Evolutionary conservation across 2,888 invertebrate species (phyloP).

Genomic region (Exephanes ischioxanthus): DNA sequence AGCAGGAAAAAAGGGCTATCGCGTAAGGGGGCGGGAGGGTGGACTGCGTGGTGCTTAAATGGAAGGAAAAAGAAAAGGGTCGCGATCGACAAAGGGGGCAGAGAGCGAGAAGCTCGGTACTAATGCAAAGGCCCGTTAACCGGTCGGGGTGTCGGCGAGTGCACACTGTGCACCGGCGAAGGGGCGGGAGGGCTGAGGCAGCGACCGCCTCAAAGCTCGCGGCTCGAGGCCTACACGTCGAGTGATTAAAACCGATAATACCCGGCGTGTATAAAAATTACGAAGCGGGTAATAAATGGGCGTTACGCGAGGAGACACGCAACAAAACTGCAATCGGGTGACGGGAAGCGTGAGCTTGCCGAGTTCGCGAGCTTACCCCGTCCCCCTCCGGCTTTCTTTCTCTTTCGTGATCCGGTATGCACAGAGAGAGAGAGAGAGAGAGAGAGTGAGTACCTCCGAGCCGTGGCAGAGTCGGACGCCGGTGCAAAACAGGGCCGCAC

Average conservation of each 20-base stretch:
- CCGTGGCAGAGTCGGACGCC: slow-evolving; percentile 1
- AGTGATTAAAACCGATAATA: slow-evolving; percentile 78
- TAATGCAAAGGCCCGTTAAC: slow-evolving; percentile 69
- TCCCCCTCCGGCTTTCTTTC: slow-evolving; percentile 36
- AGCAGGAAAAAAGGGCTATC: slow-evolving; percentile 57
- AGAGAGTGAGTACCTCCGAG: neutral
- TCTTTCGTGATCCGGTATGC: slow-evolving; percentile 32
- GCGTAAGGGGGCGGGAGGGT: slow-evolving; percentile 47
- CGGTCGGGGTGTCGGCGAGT: slow-evolving; percentile 32
- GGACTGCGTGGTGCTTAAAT: slow-evolving; percentile 65
- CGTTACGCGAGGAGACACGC: slow-evolving; percentile 79
- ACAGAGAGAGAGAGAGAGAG: neutral
- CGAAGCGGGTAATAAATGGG: slow-evolving; percentile 78
- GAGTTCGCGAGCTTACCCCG: slow-evolving; percentile 73
- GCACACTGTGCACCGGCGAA: slow-evolving; percentile 16
- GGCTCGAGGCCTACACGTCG: slow-evolving; percentile 14
- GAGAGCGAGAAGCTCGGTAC: slow-evolving; percentile 61
- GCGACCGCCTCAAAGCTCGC: slow-evolving; percentile 9
- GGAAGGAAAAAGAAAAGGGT: slow-evolving; percentile 64
- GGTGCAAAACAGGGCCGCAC: slow-evolving; percentile 26
- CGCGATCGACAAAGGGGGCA: slow-evolving; percentile 64
- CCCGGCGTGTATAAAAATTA: slow-evolving; percentile 75
- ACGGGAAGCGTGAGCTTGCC: slow-evolving; percentile 76
- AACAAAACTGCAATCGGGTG: slow-evolving; percentile 78
- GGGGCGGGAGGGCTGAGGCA: neutral